A percentile compares a stretch with the other conserved stretches of the same genome.
These are phyloP conservation scores for Ashinkailepas kermadecensis DNA, from an alignment of 2,888 invertebrate genomes.

Conservation along the genomic window DNA sequence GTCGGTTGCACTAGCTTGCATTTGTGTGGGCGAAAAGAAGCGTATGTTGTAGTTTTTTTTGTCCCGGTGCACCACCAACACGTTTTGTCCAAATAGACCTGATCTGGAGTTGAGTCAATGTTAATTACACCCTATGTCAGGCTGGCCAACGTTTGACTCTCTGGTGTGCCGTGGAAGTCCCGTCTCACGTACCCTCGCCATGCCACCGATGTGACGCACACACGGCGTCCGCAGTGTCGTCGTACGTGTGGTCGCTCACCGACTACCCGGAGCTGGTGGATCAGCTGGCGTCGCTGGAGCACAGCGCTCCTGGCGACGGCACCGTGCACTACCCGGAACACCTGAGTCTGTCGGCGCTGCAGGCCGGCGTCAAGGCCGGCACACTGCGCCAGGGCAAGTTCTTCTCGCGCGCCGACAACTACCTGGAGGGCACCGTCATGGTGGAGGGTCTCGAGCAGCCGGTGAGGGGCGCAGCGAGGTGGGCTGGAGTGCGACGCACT, in stretches of 20 bases:
- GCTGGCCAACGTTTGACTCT: no score
- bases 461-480: conserved; percentile 55
- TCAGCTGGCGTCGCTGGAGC: conserved; percentile 50
- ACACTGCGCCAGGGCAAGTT: conserved; percentile 60
- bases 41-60: no score
- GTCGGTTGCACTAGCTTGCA: no score
- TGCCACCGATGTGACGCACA: no score
- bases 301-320: neutral
- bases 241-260: conserved; percentile 55
- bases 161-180: no score
- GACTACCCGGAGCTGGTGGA: conserved; percentile 65
- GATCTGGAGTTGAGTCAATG: no score
- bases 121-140: no score
- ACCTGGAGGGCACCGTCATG: conserved; percentile 79
- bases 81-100: no score
- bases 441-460: conserved; percentile 70
- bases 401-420: conserved; percentile 84
- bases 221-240: neutral
- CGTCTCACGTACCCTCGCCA: no score
- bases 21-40: no score
- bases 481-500: conserved; percentile 40
- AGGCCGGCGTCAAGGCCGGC: conserved; percentile 69
- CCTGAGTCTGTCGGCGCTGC: conserved; percentile 64
- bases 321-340: conserved; percentile 65
- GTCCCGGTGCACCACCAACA: no score